Evolutionary conservation across 2,797 vertebrate species (phyloP).

Genomic region (Chelonia mydas): DNA sequence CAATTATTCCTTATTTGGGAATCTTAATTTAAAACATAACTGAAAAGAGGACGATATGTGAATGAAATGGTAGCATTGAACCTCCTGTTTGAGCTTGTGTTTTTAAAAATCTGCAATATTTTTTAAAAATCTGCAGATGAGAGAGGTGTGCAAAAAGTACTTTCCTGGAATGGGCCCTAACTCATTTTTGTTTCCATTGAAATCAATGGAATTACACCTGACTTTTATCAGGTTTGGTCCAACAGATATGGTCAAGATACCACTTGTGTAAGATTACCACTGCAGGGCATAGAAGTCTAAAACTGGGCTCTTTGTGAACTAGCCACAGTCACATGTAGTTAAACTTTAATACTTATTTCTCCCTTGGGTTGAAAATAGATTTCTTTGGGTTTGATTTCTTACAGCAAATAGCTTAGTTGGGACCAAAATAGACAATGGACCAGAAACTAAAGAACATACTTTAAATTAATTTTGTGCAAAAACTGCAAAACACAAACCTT

Average conservation of each 20-base stretch:
- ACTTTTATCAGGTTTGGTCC: not conserved
- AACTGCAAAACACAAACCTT: not conserved
- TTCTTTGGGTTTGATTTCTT: not conserved
- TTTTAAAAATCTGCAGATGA: not conserved
- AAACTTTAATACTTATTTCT: slow-evolving; percentile 22
- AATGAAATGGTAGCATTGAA: not conserved
- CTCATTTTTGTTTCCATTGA: not conserved
- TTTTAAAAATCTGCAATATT: not conserved
- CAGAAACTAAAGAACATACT: not conserved
- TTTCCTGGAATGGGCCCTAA: not conserved
- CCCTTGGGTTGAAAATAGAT: slow-evolving; percentile 1
- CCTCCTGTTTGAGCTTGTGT: not conserved
- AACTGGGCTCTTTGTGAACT: not conserved
- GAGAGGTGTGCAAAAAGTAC: not conserved
- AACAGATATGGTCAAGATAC: not conserved
- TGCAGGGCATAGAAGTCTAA: not conserved
- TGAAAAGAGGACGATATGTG: not conserved
- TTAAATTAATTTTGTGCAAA: not conserved
- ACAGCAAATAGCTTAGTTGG: not conserved
- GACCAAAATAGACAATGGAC: not conserved
- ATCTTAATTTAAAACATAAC: not conserved
- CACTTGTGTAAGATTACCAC: not conserved
- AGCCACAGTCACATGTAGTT: not conserved
- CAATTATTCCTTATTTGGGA: not conserved
- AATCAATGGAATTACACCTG: not conserved